Evolutionary conservation across 2,888 invertebrate genomes (phyloP).

Genomic region (Cosmorhoe ocellata): DNA sequence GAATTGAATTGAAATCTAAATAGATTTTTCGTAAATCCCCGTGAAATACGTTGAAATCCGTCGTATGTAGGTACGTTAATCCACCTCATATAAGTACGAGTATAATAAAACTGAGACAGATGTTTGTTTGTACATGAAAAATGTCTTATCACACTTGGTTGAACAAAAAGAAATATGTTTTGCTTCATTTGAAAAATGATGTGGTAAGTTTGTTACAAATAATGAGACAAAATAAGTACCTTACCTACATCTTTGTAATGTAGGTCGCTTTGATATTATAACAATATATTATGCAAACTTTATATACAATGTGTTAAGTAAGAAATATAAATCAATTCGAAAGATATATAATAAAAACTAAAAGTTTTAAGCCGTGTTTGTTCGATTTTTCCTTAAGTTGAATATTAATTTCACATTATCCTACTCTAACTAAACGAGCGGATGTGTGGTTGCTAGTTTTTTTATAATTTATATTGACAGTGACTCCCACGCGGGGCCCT

Average conservation of each 20-base stretch:
- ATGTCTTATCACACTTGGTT: constrained; percentile 15
- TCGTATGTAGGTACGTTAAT: constrained; percentile 17
- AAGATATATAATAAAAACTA: too few species aligned
- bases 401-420: too few species aligned
- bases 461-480: neutral
- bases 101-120: constrained; percentile 20
- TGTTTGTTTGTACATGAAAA: constrained; percentile 21
- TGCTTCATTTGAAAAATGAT: constrained; percentile 11
- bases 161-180: constrained; percentile 10
- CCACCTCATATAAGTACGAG: constrained; percentile 12
- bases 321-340: too few species aligned
- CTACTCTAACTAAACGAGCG: too few species aligned
- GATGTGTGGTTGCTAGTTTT: neutral
- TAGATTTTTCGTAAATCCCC: constrained; percentile 34
- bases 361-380: too few species aligned
- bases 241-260: too few species aligned
- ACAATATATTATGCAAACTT: too few species aligned
- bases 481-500: too few species aligned
- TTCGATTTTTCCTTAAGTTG: too few species aligned
- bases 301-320: too few species aligned
- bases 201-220: constrained; percentile 1
- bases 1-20: too few species aligned
- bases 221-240: neutral
- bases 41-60: constrained; percentile 4
- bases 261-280: too few species aligned